phyloP scores from a whole-genome alignment of 2,888 invertebrate genomes.

The Quadriops clusia region DNA sequence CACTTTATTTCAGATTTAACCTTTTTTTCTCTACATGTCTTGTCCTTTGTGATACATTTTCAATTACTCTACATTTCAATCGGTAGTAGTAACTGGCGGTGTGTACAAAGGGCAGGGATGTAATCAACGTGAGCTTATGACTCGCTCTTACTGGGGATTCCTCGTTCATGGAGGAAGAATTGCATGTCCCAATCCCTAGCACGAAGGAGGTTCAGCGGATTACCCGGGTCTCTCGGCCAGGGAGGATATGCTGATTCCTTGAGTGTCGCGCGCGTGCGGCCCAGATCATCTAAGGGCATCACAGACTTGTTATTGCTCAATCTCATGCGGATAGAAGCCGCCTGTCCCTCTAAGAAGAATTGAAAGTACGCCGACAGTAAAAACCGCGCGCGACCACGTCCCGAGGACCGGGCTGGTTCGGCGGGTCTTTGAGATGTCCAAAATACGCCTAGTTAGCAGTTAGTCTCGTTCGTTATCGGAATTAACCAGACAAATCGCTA shows the following conservation, averaged over 20 bases:
- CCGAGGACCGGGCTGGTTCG: conserved; percentile 17
- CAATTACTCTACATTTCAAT: conserved; percentile 55
- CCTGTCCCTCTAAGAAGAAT: conserved; percentile 49
- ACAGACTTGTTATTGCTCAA: conserved; percentile 53
- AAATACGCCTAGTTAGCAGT: conserved; percentile 43
- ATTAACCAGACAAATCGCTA: conserved; percentile 64
- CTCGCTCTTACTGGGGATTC: conserved; percentile 56
- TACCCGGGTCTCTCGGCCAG: conserved; percentile 1
- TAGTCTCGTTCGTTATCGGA: conserved; percentile 62
- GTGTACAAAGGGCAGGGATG: conserved; percentile 60
- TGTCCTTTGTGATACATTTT: too few species aligned
- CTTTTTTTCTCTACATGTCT: too few species aligned
- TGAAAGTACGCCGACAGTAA: conserved; percentile 32
- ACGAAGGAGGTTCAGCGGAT: conserved; percentile 51
- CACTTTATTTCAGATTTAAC: too few species aligned
- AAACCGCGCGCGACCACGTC: conserved; percentile 22
- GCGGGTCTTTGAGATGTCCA: conserved; percentile 23
- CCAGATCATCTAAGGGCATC: conserved; percentile 52
- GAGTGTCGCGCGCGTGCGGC: conserved; percentile 53
- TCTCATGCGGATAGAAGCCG: conserved; percentile 46
- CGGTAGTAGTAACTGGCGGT: conserved; percentile 62
- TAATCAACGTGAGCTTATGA: conserved; percentile 56
- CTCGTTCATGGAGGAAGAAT: conserved; percentile 47
- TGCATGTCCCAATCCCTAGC: conserved; percentile 53
- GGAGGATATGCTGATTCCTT: conserved; percentile 42